Conservation (phyloP, 1,140 invertebrate species). For the Diorhabda elongata region DNA sequence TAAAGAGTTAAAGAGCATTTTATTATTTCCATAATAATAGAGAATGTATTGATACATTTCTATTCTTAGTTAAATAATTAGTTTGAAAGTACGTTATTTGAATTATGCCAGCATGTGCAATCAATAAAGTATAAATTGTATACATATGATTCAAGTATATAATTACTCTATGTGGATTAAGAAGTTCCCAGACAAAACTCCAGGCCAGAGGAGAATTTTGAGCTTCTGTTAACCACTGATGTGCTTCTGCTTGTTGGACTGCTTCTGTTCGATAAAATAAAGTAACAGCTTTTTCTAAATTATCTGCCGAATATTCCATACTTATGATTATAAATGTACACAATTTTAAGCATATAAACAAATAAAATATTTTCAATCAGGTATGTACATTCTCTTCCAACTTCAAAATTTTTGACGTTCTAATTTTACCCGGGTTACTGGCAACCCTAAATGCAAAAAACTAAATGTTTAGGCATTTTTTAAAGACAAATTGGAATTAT, state of each 20-base stretch:
- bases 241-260: slow-evolving; percentile 64
- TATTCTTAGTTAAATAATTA: too few relatives aligned
- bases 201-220: slow-evolving; percentile 81
- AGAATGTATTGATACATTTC: too few relatives aligned
- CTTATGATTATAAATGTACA: slow-evolving; percentile 13
- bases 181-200: slow-evolving; percentile 83
- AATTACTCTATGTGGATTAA: slow-evolving; percentile 69
- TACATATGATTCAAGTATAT: too few relatives aligned
- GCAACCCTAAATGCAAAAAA: too few relatives aligned
- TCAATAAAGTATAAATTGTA: too few relatives aligned
- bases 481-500: too few relatives aligned
- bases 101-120: too few relatives aligned
- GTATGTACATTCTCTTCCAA: background rate
- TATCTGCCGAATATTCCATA: slow-evolving; percentile 45
- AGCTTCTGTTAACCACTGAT: slow-evolving; percentile 75
- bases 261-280: slow-evolving; percentile 53
- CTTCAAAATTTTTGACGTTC: background rate
- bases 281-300: slow-evolving; percentile 52
- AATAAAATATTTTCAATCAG: background rate
- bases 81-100: too few relatives aligned
- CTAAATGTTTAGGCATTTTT: too few relatives aligned
- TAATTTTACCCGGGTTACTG: too few relatives aligned
- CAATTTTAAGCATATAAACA: background rate
- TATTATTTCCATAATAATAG: too few relatives aligned
- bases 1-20: too few relatives aligned